phyloP scores from a whole-genome alignment of 2,113 vertebrate genomes.

The Argyrosomus japonicus region DNA sequence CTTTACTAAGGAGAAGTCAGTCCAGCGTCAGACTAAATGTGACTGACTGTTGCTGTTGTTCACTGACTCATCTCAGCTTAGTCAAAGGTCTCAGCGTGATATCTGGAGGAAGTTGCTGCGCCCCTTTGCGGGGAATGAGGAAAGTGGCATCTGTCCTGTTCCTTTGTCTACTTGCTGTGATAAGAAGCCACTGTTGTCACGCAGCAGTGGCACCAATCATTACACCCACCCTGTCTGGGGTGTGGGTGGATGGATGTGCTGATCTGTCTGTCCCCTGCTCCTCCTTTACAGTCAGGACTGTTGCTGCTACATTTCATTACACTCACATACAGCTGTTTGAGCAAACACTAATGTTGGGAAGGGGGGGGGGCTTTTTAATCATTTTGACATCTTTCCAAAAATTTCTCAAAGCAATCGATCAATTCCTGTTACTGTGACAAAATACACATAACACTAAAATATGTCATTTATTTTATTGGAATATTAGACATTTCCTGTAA shows the following conservation, averaged over 20 bases:
- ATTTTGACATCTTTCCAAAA: conserved; percentile 2
- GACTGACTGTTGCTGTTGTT: not conserved
- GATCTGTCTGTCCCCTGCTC: conserved; percentile 42
- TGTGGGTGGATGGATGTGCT: conserved; percentile 66
- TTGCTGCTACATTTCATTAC: conserved; percentile 29
- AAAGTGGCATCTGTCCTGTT: not conserved
- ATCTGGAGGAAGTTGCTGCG: conserved; percentile 14
- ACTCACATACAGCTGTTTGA: conserved; percentile 20
- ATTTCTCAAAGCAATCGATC: not conserved
- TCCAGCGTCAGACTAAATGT: not conserved
- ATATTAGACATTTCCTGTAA: conserved; percentile 1
- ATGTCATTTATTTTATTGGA: not conserved
- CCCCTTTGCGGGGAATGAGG: not conserved
- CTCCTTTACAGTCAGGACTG: conserved; percentile 20
- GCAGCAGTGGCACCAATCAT: conserved; percentile 50
- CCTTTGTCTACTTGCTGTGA: conserved; percentile 25
- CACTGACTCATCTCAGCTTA: conserved; percentile 7
- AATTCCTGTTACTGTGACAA: not conserved
- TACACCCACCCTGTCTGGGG: conserved; percentile 50
- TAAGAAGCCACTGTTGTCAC: conserved; percentile 50
- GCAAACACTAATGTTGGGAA: not conserved
- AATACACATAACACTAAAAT: not conserved
- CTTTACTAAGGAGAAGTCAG: not conserved
- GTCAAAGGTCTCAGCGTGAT: not conserved
- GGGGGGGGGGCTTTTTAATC: not conserved